Evolutionary conservation across 2,888 invertebrate species (phyloP).

Genomic region (Pristionchus exspectatus): DNA sequence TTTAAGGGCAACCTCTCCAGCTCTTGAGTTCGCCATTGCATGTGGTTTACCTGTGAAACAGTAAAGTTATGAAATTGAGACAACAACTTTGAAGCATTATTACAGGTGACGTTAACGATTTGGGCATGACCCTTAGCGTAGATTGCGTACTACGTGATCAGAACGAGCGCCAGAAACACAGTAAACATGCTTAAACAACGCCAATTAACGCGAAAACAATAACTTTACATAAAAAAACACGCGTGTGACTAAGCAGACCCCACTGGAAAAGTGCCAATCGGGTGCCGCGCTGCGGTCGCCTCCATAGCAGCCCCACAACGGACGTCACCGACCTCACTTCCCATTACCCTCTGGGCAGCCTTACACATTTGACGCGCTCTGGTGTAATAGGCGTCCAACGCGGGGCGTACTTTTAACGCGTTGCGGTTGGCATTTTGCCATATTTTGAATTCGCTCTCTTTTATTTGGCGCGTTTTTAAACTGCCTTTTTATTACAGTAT

Average conservation of each 20-base stretch:
- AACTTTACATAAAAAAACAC: background rate
- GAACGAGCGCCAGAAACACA: background rate
- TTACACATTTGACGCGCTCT: background rate
- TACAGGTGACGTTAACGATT: background rate
- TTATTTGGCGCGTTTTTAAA: constrained; percentile 3
- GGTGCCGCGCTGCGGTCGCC: background rate
- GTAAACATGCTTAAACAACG: background rate
- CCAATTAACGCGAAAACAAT: constrained; percentile 4
- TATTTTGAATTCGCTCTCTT: background rate
- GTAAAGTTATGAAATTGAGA: background rate
- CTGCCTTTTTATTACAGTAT: too few relatives aligned
- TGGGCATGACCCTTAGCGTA: background rate
- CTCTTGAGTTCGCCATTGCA: constrained; percentile 47
- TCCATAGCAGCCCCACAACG: background rate
- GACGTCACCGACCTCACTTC: background rate
- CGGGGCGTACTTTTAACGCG: background rate
- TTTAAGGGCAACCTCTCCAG: constrained; percentile 45
- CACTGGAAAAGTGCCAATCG: constrained; percentile 39
- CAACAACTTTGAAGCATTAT: background rate
- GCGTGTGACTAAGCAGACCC: constrained; percentile 10
- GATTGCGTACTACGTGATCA: background rate
- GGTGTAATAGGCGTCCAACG: constrained; percentile 2
- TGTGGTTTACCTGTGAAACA: constrained; percentile 48
- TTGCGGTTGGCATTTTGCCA: constrained; percentile 15
- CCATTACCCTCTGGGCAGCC: background rate